A percentile compares a stretch with the other conserved stretches of the same genome.
Conservation (phyloP, 2,888 invertebrate species). For the Tridacna crocea region DNA sequence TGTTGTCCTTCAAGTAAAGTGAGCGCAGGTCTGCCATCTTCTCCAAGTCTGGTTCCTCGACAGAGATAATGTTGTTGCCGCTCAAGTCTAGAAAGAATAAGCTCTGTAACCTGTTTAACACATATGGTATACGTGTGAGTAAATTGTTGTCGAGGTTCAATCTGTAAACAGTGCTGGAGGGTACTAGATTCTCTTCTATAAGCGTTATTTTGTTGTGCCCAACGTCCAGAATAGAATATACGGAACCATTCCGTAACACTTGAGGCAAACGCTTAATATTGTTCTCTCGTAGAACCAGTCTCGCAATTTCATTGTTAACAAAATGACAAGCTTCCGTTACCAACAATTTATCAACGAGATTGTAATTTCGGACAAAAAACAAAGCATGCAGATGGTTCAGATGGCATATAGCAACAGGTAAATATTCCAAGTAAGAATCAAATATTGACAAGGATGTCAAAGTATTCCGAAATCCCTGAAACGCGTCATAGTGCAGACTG, state of each 20-base stretch:
- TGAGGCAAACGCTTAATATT: constrained; percentile 1
- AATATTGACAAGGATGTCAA: not conserved
- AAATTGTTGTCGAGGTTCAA: not conserved
- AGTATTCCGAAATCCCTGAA: constrained; percentile 4
- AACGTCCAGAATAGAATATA: not conserved
- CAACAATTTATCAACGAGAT: not conserved
- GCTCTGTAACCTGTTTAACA: not conserved
- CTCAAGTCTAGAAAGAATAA: not conserved
- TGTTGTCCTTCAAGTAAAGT: not conserved
- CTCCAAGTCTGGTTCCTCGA: not conserved
- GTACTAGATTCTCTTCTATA: not conserved
- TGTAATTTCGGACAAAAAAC: not conserved
- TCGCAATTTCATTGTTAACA: not conserved
- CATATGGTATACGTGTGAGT: constrained; percentile 1
- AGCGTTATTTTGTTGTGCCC: not conserved
- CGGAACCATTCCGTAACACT: not conserved
- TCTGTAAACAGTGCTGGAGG: not conserved
- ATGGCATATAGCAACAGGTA: constrained; percentile 12
- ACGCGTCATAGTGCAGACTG: constrained; percentile 11
- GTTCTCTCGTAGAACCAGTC: not conserved
- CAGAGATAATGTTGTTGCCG: not conserved
- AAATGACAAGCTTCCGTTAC: not conserved
- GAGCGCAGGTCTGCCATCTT: not conserved
- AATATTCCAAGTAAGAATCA: not conserved
- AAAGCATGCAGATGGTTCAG: not conserved